Evolutionary conservation across 2,888 invertebrate species (phyloP).

Genomic region (Cabera pusaria): DNA sequence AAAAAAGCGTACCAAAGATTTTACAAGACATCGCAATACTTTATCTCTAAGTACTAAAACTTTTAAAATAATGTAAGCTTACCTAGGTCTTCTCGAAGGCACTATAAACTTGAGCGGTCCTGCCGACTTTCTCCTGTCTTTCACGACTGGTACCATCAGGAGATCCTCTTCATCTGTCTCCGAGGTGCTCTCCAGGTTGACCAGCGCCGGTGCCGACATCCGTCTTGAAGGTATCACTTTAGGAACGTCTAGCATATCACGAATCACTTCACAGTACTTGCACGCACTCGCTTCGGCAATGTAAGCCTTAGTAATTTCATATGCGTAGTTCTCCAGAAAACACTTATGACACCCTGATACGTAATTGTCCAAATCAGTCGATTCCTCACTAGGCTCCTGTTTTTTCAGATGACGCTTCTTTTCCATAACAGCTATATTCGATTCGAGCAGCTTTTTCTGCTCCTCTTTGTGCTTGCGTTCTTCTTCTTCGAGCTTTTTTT

Average conservation of each 20-base stretch:
- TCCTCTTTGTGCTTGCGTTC: constrained; percentile 62
- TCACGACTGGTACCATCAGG: constrained; percentile 73
- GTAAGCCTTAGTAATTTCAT: constrained; percentile 72
- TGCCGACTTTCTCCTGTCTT: constrained; percentile 79
- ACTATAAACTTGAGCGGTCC: constrained; percentile 70
- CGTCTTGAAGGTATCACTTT: constrained; percentile 69
- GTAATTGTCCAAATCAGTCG: constrained; percentile 67
- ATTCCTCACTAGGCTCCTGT: constrained; percentile 70
- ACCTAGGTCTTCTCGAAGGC: constrained; percentile 72
- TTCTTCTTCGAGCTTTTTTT: constrained; percentile 66
- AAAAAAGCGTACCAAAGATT: too few relatives aligned
- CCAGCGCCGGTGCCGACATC: constrained; percentile 82
- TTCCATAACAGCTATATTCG: constrained; percentile 58
- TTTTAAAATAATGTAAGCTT: constrained; percentile 33
- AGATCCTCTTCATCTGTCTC: constrained; percentile 70
- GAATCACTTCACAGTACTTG: constrained; percentile 77
- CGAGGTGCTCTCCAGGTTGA: constrained; percentile 71
- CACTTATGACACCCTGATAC: constrained; percentile 77
- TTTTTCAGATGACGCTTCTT: constrained; percentile 54
- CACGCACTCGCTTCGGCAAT: constrained; percentile 69
- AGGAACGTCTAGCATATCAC: constrained; percentile 71
- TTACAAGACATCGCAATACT: too few relatives aligned
- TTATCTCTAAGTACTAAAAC: too few relatives aligned
- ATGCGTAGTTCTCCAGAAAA: constrained; percentile 76
- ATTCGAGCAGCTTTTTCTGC: constrained; percentile 61